Base-by-base conservation (phyloP, 2,113 vertebrate species). In the Xenotilapia flavipinnis region DNA sequence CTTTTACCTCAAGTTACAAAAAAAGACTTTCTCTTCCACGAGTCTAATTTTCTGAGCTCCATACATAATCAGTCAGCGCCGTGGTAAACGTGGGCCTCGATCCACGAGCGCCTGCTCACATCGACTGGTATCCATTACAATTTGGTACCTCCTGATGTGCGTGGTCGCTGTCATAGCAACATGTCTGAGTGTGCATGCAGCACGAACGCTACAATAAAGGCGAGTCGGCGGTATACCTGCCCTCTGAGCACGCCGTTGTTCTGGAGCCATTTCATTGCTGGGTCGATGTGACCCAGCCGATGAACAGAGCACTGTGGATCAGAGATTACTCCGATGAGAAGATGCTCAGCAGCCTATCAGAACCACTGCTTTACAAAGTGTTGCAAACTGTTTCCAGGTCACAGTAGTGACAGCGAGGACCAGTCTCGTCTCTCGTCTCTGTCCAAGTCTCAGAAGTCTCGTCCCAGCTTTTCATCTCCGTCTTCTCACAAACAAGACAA, bases 401-500 rank as follows among this genome's bases (percentile, higher is more conserved):
- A 99, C 95, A 99, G 99, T 94, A 99, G 98, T 42, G 99, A 99
- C 92, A 99, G 98, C 49, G 99, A 99, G 93, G 99, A 99, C 47
- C 93, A 93, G 90, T 81, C 91, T 10, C 91, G 90, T 6, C 23
- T 88, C 4, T 82, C 62, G 4, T 95, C 97, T 17, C 83, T 96
- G 14, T 85, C 97, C 4, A 99, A 98, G 93, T 88, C 96, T 19
- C 98, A 97, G 91, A 99, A 99, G 93, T 95, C 91, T 53, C 88
- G 90, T 1, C 95, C 97, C 3, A 95, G 96, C 73, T 92, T 96
- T 86, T 97, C 97, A 3, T 97, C 98, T 83, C 96, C 97, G 80
- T 97, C 84, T 90, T 96, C 91, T 96, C 98, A 81, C 97, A 97
- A 92, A 95, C 97, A 97, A 95, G 98, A 99, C 87, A 99, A 98